Evolutionary conservation across 2,113 vertebrate species (phyloP).

Genomic region (Pseudorasbora parva): DNA sequence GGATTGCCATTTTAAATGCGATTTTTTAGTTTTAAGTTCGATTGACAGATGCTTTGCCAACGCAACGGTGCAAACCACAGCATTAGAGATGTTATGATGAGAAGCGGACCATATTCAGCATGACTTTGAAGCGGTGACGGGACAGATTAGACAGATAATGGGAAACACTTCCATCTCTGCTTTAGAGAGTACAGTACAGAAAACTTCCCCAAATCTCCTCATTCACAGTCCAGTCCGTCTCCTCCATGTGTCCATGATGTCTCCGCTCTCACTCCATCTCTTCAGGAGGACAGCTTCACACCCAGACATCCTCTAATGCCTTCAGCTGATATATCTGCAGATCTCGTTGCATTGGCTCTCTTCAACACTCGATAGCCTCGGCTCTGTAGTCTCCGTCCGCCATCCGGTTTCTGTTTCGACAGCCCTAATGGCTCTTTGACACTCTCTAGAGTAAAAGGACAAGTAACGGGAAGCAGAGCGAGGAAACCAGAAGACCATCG

Average conservation of each 20-base stretch:
- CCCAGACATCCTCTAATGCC: neutral
- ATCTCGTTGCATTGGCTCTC: neutral
- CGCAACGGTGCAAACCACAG: neutral
- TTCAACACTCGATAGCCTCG: neutral
- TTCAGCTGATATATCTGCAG: constrained; percentile 2
- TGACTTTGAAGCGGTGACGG: too few relatives aligned
- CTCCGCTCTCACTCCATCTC: neutral
- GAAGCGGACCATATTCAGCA: too few relatives aligned
- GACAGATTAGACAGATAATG: too few relatives aligned
- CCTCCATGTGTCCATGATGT: neutral
- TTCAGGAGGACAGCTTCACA: neutral
- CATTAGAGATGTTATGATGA: neutral
- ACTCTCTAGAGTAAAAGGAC: neutral
- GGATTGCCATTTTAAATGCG: neutral
- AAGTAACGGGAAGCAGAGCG: neutral
- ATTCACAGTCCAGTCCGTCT: neutral
- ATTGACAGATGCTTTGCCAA: too few relatives aligned
- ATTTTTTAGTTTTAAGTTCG: neutral
- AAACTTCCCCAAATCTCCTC: neutral
- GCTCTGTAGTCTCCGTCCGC: neutral
- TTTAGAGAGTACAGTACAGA: neutral
- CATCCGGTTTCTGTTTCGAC: constrained; percentile 17
- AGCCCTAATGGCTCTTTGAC: neutral
- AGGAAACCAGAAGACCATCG: neutral
- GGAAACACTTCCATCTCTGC: too few relatives aligned